These are phyloP conservation scores for Mamestra brassicae DNA, from an alignment of 2,888 invertebrate species.

Conservation along the genomic window DNA sequence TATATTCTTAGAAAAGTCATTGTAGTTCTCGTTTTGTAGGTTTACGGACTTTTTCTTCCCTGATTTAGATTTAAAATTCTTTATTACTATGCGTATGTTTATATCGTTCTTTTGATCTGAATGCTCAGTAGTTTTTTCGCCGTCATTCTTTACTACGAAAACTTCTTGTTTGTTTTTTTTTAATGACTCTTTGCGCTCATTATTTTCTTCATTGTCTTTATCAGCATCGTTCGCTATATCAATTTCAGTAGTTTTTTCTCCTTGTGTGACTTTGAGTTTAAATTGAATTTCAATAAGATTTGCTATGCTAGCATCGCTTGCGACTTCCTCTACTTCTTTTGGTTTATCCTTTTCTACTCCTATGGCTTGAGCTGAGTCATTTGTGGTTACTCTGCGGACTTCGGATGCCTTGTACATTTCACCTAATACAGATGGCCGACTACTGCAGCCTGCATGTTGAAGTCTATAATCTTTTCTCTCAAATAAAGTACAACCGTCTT, in stretches of 20 bases:
- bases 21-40: slow-evolving; percentile 32
- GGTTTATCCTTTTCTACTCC: slow-evolving; percentile 55
- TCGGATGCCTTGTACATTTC: slow-evolving; percentile 75
- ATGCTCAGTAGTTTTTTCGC: slow-evolving; percentile 59
- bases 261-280: slow-evolving; percentile 78
- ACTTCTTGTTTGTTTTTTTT: slow-evolving; percentile 70
- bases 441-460: slow-evolving; percentile 50
- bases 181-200: slow-evolving; percentile 39
- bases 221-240: slow-evolving; percentile 70
- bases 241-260: slow-evolving; percentile 76
- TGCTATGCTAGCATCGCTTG: slow-evolving; percentile 72
- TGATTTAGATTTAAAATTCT: slow-evolving; percentile 74
- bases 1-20: slow-evolving; percentile 76
- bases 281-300: slow-evolving; percentile 83
- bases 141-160: slow-evolving; percentile 71
- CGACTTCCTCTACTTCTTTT: slow-evolving; percentile 59
- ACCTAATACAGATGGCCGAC: slow-evolving; percentile 66
- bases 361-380: slow-evolving; percentile 65
- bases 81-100: slow-evolving; percentile 81
- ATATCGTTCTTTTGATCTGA: slow-evolving; percentile 77
- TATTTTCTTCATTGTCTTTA: slow-evolving; percentile 49
- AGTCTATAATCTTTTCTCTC: slow-evolving; percentile 78
- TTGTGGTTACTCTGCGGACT: slow-evolving; percentile 72
- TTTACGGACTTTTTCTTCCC: slow-evolving; percentile 52
- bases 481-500: slow-evolving; percentile 78